Evolutionary conservation across 2,113 vertebrate genomes (phyloP).

Genomic region (Tachuris rubrigastra): DNA sequence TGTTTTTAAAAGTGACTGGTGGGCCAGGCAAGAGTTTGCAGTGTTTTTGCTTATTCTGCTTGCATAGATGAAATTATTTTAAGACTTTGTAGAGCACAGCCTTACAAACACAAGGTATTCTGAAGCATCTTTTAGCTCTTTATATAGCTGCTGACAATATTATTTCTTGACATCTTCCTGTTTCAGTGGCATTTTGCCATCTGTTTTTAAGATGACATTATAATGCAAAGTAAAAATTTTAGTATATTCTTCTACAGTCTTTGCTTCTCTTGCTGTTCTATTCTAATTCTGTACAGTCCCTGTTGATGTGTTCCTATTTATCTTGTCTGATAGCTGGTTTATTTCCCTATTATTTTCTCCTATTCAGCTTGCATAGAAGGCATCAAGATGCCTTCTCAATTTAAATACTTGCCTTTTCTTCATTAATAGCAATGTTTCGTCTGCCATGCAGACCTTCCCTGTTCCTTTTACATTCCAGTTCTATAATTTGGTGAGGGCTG

Average conservation of each 20-base stretch:
- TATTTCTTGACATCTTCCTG: constrained; percentile 53
- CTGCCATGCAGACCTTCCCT: neutral
- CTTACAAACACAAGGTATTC: constrained; percentile 41
- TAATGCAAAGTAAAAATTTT: constrained; percentile 43
- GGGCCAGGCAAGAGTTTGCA: neutral
- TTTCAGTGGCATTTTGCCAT: constrained; percentile 54
- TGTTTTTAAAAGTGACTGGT: neutral
- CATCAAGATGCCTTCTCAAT: neutral
- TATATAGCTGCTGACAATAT: constrained; percentile 34
- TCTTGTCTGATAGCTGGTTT: constrained; percentile 30
- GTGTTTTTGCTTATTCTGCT: neutral
- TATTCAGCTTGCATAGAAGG: neutral
- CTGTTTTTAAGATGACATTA: constrained; percentile 54
- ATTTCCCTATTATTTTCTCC: constrained; percentile 16
- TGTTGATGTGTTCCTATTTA: constrained; percentile 19
- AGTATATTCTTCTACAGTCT: constrained; percentile 20
- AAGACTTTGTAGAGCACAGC: neutral
- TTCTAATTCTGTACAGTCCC: neutral
- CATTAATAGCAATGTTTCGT: constrained; percentile 7
- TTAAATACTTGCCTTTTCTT: constrained; percentile 48
- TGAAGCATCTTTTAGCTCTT: constrained; percentile 45
- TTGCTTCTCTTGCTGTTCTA: neutral
- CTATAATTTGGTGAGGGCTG: neutral
- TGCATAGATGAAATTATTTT: constrained; percentile 36
- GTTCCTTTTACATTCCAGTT: neutral